Conservation (phyloP, 1,140 invertebrate species). For the Drosophila mayri region DNA sequence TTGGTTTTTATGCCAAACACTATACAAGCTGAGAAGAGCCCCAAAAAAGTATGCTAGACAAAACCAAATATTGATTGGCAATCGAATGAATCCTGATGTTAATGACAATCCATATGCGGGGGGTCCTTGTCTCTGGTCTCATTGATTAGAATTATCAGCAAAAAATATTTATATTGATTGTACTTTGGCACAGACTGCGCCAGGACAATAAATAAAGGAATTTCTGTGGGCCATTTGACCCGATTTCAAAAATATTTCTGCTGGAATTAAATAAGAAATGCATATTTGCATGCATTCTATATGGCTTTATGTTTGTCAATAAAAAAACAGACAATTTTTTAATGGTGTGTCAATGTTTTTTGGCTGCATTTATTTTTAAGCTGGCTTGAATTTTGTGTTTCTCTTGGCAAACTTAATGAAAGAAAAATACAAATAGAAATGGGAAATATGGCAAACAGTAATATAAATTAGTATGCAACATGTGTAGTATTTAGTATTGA, state of each 20-base stretch:
- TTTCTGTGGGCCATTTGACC: not conserved
- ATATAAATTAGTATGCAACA: constrained; percentile 12
- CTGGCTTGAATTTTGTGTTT: not conserved
- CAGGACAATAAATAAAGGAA: constrained; percentile 10
- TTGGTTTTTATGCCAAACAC: constrained; percentile 22
- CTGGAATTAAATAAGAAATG: not conserved
- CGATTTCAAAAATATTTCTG: constrained; percentile 1
- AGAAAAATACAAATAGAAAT: not conserved
- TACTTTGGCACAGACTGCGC: constrained; percentile 8
- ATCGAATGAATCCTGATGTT: constrained; percentile 35
- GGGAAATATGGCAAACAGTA: not conserved
- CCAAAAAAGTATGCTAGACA: constrained; percentile 39
- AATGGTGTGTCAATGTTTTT: not conserved
- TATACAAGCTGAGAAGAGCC: constrained; percentile 6
- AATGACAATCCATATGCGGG: constrained; percentile 35
- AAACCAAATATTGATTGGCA: constrained; percentile 59
- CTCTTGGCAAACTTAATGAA: not conserved
- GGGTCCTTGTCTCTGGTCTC: not conserved
- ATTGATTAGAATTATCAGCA: constrained; percentile 16
- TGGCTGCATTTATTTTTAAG: not conserved
- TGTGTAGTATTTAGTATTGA: constrained; percentile 2
- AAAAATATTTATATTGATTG: constrained; percentile 5
- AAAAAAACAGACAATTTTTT: not conserved
- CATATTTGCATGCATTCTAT: constrained; percentile 1
- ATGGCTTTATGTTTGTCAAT: constrained; percentile 5